phyloP scores from a whole-genome alignment of 2,797 vertebrate genomes.

The Xenops minutus region DNA sequence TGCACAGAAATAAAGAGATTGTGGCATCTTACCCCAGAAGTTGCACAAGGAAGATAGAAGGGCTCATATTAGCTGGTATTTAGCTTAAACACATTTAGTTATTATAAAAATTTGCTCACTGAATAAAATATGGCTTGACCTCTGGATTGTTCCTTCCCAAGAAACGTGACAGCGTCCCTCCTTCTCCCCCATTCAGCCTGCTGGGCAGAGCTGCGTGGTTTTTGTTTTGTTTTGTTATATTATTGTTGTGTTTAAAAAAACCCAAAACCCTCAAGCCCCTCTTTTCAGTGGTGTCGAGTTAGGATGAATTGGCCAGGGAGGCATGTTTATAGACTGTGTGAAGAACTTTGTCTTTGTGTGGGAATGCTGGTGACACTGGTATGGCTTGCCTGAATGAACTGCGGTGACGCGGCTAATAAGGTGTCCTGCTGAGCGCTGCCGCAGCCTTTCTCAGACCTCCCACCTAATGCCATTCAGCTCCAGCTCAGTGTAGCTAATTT shows the following conservation, averaged over 20 bases:
- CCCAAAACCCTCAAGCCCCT: neutral
- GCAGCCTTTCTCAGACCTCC: constrained; percentile 80
- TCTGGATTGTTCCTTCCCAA: constrained; percentile 77
- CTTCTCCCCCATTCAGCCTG: constrained; percentile 45
- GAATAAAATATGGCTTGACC: constrained; percentile 83
- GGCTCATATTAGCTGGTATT: neutral
- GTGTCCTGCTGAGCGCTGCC: constrained; percentile 74
- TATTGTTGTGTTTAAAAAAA: constrained; percentile 50
- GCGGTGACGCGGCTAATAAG: constrained; percentile 86
- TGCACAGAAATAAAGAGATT: neutral
- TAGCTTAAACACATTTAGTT: constrained; percentile 2
- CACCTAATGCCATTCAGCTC: constrained; percentile 87
- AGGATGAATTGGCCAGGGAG: constrained; percentile 85
- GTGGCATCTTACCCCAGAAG: neutral
- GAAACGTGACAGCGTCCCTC: constrained; percentile 69
- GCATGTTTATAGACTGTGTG: constrained; percentile 94
- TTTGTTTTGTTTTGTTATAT: constrained; percentile 64
- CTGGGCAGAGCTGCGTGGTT: constrained; percentile 65
- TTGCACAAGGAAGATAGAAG: accelerated
- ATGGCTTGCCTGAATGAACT: constrained; percentile 89
- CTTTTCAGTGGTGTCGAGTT: constrained; percentile 80
- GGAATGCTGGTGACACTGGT: constrained; percentile 88
- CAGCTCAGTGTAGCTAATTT: constrained; percentile 90
- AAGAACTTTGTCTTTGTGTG: constrained; percentile 91
- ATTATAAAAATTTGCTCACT: constrained; percentile 29